Conservation (phyloP, 2,797 vertebrate genomes). For the Etheostoma perlongum region DNA sequence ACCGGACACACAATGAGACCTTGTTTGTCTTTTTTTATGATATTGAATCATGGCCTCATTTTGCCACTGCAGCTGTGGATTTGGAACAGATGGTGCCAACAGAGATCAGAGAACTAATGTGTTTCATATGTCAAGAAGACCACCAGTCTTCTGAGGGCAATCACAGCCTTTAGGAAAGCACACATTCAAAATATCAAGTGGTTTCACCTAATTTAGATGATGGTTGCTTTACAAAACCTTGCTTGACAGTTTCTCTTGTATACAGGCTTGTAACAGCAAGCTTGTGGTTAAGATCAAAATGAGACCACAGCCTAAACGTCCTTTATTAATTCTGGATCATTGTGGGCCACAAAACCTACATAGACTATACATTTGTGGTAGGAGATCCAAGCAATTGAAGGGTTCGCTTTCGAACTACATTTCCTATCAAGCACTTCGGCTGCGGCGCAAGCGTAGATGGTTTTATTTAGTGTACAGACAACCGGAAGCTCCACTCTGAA, state of each 20-base stretch:
- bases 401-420: slow-evolving; percentile 52
- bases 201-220: slow-evolving; percentile 66
- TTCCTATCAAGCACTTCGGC: slow-evolving; percentile 58
- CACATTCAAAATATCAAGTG: slow-evolving; percentile 61
- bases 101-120: slow-evolving; percentile 70
- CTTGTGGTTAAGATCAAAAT: slow-evolving; percentile 37
- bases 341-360: slow-evolving; percentile 5
- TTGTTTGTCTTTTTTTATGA: slow-evolving; percentile 71
- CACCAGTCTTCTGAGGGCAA: slow-evolving; percentile 47
- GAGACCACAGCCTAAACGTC: slow-evolving; percentile 56
- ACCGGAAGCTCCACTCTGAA: slow-evolving; percentile 80
- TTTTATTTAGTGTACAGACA: slow-evolving; percentile 78
- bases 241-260: slow-evolving; percentile 55
- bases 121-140: slow-evolving; percentile 68
- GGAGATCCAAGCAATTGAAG: not conserved
- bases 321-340: slow-evolving; percentile 45
- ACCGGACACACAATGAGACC: slow-evolving; percentile 71
- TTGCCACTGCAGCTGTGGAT: slow-evolving; percentile 75
- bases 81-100: slow-evolving; percentile 55
- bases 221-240: slow-evolving; percentile 36
- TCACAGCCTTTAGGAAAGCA: slow-evolving; percentile 60
- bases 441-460: slow-evolving; percentile 66
- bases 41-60: slow-evolving; percentile 75
- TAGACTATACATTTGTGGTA: slow-evolving; percentile 30
- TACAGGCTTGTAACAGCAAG: slow-evolving; percentile 11